These are phyloP conservation scores for Limnodromus scolopaceus DNA, from an alignment of 2,797 vertebrate genomes.

Conservation along the genomic window DNA sequence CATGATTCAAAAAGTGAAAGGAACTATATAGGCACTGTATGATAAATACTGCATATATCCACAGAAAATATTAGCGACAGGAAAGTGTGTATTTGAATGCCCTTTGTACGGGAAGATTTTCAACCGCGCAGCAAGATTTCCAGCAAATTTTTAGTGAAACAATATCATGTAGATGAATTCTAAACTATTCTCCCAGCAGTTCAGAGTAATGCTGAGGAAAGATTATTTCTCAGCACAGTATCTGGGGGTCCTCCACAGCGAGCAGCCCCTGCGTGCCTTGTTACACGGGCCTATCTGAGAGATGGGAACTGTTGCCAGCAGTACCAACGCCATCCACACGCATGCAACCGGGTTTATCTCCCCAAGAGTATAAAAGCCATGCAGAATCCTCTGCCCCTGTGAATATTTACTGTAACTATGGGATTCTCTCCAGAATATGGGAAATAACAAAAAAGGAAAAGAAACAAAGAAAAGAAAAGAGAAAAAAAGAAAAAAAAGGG, in stretches of 20 bases:
- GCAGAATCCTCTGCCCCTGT: neutral
- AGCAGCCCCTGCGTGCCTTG: neutral
- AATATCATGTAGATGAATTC: accelerated
- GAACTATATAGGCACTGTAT: neutral
- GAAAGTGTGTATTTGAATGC: accelerated
- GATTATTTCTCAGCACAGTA: neutral
- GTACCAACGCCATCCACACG: neutral
- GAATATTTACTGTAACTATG: neutral
- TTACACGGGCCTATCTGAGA: neutral
- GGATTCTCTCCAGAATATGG: neutral
- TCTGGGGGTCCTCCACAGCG: neutral
- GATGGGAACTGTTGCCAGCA: neutral
- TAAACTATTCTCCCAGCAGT: neutral
- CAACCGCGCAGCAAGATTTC: neutral
- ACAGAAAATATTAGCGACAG: neutral
- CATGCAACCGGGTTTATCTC: neutral
- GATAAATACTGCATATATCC: neutral
- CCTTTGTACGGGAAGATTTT: neutral
- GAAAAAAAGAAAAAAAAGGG: too few relatives aligned
- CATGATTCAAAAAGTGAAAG: neutral
- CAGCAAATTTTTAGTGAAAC: neutral
- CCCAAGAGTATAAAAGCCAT: neutral
- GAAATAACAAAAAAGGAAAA: neutral
- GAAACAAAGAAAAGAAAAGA: too few relatives aligned
- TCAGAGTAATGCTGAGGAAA: neutral